Base-by-base conservation (phyloP, 2,797 vertebrate species). In the Otolemur crassicaudatus region DNA sequence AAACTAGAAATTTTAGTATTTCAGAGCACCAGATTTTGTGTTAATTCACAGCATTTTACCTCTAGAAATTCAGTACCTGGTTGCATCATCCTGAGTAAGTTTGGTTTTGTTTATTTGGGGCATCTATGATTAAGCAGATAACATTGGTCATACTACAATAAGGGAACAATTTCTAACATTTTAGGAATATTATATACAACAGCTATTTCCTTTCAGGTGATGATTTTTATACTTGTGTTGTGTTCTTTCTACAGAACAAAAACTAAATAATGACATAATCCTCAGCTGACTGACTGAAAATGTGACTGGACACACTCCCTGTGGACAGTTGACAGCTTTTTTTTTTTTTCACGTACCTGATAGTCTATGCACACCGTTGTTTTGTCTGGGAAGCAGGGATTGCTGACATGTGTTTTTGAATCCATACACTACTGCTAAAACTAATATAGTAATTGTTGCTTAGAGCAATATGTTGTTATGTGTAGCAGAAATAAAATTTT, bases 221-320 rank as follows among this genome's bases (percentile, higher is more conserved):
- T 98, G 97, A 94, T 99, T 98, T 98, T 99, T 98, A 98, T 98
- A 97, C 98, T 98, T 99, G 95, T 99, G 93, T 98, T 99, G 98
- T 99, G 98, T 99, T 99, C 99, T 99, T 99, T 99, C 98, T 99
- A 97, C 99, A 99, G 98, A 99, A 98, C 98, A 98, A 98, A 99
- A 98, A 98, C 98, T 99, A 99, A 98, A 83, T 98, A 98, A 98
- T 99, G 98, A 99, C 99, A 98, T 99, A 99, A 98, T 98, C 99
- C 96, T 98, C 98, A 99, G 98, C 98, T 99, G 98, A 98, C 99
- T 99, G 99, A 99, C 98, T 99, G 99, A 99, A 98, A 99, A 98
- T 98, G 98, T 99, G 99, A 99, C 99, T 98, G 98, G 98, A 99
- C 98, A 97, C 98, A 98, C 98, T 99, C 98, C 98, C 98, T 98